phyloP scores from a whole-genome alignment of 2,113 vertebrate species.

The Apteryx owenii region DNA sequence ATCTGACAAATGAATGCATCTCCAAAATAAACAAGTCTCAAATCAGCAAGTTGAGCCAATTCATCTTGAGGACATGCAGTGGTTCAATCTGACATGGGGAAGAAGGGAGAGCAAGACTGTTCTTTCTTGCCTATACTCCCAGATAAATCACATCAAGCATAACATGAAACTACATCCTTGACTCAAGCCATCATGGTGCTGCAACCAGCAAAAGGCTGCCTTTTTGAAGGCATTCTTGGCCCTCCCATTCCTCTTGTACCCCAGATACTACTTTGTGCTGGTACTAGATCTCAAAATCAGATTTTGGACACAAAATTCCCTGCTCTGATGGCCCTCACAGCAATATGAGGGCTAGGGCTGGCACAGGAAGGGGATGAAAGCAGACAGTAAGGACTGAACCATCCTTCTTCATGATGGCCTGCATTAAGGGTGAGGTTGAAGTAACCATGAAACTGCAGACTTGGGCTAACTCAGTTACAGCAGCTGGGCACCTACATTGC shows the following conservation, averaged over 20 bases:
- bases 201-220: background rate
- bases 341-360: rapidly evolving
- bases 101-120: background rate
- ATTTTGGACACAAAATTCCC: background rate
- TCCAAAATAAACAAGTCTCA: background rate
- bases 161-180: background rate
- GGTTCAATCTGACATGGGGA: background rate
- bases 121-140: background rate
- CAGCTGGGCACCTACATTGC: background rate
- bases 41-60: background rate
- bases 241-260: rapidly evolving
- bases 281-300: background rate
- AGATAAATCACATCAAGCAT: rapidly evolving
- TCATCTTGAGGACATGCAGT: background rate
- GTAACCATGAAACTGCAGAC: background rate
- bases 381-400: rapidly evolving
- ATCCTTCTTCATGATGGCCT: too few species aligned
- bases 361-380: background rate
- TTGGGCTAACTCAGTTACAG: background rate
- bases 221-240: background rate
- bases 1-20: background rate
- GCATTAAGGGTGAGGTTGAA: background rate
- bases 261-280: rapidly evolving
- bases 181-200: rapidly evolving
- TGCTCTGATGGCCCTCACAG: background rate